Conservation (phyloP, 2,113 vertebrate genomes). For the Numida meleagris region DNA sequence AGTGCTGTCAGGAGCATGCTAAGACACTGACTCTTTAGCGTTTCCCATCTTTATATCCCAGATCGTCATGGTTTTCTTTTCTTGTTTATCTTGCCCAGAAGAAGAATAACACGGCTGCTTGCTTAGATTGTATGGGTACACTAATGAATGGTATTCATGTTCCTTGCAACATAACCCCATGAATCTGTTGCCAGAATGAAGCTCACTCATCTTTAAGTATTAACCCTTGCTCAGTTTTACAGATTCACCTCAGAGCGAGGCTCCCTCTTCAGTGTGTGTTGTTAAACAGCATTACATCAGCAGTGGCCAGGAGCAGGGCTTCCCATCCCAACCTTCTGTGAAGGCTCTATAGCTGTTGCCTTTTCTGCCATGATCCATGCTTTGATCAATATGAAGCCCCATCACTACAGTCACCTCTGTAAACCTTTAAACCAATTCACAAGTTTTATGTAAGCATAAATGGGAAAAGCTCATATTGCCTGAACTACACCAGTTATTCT, state of each 20-base stretch:
- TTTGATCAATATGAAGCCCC: neutral
- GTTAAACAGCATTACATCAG: too few species aligned
- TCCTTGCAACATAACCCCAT: neutral
- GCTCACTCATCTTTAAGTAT: neutral
- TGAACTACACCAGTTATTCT: neutral
- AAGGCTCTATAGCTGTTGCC: neutral
- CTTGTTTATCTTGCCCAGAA: neutral
- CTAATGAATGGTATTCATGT: neutral
- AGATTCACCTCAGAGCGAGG: neutral
- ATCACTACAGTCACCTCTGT: neutral
- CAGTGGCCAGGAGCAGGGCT: neutral
- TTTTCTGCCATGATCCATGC: accelerated
- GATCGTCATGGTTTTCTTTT: neutral
- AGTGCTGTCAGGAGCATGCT: neutral
- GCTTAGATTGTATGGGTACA: neutral
- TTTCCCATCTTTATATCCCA: neutral
- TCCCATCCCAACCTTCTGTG: neutral
- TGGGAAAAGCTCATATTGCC: neutral
- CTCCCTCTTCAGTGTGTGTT: neutral
- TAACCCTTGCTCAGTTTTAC: neutral
- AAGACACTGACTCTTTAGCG: neutral
- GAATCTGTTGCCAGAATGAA: neutral
- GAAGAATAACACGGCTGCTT: neutral
- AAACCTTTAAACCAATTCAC: neutral
- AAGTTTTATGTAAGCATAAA: neutral